Evolutionary conservation across 2,888 invertebrate genomes (phyloP).

Genomic region (Balanococcus diminutus): DNA sequence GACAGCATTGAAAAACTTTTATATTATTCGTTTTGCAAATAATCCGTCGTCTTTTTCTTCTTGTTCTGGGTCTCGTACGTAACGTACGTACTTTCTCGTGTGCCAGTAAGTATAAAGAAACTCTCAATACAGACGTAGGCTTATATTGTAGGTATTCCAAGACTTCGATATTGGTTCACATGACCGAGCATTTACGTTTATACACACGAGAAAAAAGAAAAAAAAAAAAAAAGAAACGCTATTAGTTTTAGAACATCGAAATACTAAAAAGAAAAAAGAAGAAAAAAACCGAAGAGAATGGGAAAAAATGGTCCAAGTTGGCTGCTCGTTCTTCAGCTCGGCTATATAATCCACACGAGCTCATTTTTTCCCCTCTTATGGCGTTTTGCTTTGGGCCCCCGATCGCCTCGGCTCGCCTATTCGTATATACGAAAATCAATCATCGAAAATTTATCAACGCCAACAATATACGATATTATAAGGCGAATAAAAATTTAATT

Average conservation of each 20-base stretch:
- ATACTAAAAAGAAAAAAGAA: not conserved
- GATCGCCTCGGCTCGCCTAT: no score
- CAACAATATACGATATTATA: not conserved
- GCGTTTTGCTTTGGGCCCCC: no score
- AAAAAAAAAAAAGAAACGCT: not conserved
- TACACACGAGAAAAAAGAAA: not conserved
- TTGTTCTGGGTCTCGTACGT: not conserved
- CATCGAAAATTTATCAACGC: conserved; percentile 28
- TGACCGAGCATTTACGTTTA: not conserved
- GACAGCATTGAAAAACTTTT: conserved; percentile 47
- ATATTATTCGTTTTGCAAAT: conserved; percentile 41
- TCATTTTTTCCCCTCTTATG: not conserved
- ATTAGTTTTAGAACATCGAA: conserved; percentile 20
- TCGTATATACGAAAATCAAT: not conserved
- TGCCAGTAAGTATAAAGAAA: conserved; percentile 5
- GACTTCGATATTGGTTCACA: conserved; percentile 10
- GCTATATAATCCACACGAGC: not conserved
- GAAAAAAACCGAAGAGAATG: not conserved
- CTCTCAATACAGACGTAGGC: not conserved
- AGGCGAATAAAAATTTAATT: conserved; percentile 12
- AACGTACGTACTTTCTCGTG: not conserved
- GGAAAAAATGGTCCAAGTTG: not conserved
- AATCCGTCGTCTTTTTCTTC: conserved; percentile 8
- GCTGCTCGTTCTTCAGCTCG: not conserved
- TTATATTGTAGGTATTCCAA: not conserved